These are phyloP conservation scores for Myathropa florea DNA, from an alignment of 2,888 invertebrate genomes.

Conservation along the genomic window DNA sequence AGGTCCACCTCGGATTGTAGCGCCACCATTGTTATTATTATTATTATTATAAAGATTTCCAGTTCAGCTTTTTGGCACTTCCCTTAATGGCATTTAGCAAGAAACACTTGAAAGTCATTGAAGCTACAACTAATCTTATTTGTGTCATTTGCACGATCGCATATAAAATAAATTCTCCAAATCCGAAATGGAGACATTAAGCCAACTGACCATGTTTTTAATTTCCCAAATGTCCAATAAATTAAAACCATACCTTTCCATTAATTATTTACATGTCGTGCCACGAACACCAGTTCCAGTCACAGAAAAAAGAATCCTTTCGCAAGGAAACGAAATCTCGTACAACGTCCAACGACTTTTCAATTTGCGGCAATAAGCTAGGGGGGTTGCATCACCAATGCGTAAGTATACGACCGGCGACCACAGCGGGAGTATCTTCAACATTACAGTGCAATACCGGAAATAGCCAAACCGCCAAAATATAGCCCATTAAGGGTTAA, in stretches of 20 bases:
- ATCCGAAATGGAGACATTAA: slow-evolving; percentile 68
- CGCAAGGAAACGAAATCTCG: slow-evolving; percentile 40
- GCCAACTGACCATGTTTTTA: slow-evolving; percentile 71
- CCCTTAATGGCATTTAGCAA: background rate
- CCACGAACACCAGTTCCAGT: slow-evolving; percentile 52
- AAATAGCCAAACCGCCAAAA: slow-evolving; percentile 70
- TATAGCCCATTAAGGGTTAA: slow-evolving; percentile 71
- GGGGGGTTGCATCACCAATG: slow-evolving; percentile 53
- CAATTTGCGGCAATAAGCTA: slow-evolving; percentile 65
- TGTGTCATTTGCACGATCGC: slow-evolving; percentile 53
- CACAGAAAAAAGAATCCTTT: slow-evolving; percentile 39
- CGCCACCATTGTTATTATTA: no score
- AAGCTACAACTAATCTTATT: slow-evolving; percentile 7
- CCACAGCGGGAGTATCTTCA: slow-evolving; percentile 30
- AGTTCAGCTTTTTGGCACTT: background rate
- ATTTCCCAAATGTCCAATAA: slow-evolving; percentile 71
- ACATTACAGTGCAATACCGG: slow-evolving; percentile 49
- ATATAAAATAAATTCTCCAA: slow-evolving; percentile 64
- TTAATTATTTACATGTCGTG: slow-evolving; percentile 68
- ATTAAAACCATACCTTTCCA: slow-evolving; percentile 72
- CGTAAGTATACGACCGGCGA: slow-evolving; percentile 60
- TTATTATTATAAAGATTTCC: no score
- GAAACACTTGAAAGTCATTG: background rate
- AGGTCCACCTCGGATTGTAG: no score
- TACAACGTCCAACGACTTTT: slow-evolving; percentile 60